Conservation (phyloP, 2,888 invertebrate species). For the Patella pellucida region DNA sequence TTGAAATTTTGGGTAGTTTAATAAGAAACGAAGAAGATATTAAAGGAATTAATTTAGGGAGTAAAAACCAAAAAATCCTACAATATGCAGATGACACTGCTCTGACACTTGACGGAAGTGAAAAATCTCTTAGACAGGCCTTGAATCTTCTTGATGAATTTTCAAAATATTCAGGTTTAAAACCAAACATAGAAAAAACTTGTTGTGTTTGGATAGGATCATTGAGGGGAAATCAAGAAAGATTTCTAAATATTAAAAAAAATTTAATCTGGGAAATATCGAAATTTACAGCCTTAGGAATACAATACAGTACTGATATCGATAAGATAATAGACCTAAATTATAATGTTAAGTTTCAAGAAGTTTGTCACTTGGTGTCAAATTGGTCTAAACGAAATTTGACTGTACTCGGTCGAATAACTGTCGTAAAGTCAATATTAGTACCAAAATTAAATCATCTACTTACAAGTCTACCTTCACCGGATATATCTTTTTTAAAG, state of each 20-base stretch:
- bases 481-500: neutral
- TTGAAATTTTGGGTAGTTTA: neutral
- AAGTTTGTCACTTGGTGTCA: neutral
- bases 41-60: neutral
- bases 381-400: slow-evolving; percentile 3
- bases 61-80: neutral
- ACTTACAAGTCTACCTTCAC: neutral
- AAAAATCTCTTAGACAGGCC: neutral
- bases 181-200: neutral
- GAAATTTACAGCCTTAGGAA: neutral
- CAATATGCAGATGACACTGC: neutral
- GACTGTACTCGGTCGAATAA: neutral
- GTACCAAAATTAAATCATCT: neutral
- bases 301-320: neutral
- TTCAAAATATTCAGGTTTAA: slow-evolving; percentile 3
- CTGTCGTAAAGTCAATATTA: slow-evolving; percentile 1
- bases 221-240: neutral
- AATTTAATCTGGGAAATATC: neutral
- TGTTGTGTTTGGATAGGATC: neutral
- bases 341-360: neutral
- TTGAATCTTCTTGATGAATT: neutral
- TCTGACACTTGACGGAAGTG: neutral
- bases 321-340: neutral
- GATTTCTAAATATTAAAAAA: too few relatives aligned
- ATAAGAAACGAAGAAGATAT: neutral